Conservation (phyloP, 2,113 vertebrate genomes). For the Gnathonemus longibarbis region DNA sequence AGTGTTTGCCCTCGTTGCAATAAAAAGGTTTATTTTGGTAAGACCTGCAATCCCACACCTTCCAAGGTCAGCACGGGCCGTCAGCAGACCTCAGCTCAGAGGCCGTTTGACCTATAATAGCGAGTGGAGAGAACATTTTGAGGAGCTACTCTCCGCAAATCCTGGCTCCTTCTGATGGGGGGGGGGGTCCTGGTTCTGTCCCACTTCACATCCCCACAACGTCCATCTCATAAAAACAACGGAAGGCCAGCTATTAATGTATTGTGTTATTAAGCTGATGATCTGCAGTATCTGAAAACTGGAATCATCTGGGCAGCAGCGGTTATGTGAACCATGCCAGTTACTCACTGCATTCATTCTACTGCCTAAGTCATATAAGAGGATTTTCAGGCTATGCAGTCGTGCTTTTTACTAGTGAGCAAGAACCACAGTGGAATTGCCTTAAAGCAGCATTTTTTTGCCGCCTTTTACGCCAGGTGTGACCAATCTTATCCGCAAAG, state of each 20-base stretch:
- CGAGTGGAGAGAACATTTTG: neutral
- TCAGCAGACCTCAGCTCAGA: neutral
- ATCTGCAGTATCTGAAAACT: neutral
- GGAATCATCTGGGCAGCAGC: neutral
- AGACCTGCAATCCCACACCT: slow-evolving; percentile 37
- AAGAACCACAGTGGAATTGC: neutral
- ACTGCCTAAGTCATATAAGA: neutral
- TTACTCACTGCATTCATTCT: neutral
- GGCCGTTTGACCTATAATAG: neutral
- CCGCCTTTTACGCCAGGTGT: neutral
- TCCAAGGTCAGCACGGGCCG: neutral
- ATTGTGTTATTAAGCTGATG: neutral
- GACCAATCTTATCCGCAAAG: too few species aligned
- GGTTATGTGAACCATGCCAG: too few species aligned
- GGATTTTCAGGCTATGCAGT: neutral
- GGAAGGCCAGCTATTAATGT: neutral
- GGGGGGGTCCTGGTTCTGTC: neutral
- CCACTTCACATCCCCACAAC: neutral
- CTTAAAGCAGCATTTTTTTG: neutral
- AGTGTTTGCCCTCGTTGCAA: slow-evolving; percentile 85
- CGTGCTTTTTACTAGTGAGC: neutral
- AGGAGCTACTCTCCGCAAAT: neutral
- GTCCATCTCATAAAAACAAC: neutral
- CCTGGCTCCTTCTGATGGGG: neutral
- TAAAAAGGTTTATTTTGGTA: slow-evolving; percentile 95